Evolutionary conservation across 2,797 vertebrate genomes (phyloP).

Genomic region (Alexandromys oeconomus): DNA sequence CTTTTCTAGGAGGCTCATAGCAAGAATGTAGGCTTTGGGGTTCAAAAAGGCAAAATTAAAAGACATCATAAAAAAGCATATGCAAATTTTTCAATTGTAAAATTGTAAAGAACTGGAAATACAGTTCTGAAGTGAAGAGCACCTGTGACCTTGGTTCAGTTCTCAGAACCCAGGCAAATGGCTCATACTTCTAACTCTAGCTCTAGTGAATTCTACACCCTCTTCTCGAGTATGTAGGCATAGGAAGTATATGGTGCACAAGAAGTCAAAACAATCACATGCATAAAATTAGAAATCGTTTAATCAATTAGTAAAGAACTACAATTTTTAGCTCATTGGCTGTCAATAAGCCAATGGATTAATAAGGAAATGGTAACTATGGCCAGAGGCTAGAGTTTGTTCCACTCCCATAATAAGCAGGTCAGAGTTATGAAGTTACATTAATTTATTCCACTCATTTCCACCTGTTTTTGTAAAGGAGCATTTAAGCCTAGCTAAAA

Average conservation of each 20-base stretch:
- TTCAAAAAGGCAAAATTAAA: background rate
- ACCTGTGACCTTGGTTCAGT: background rate
- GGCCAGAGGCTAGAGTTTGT: background rate
- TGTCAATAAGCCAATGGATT: background rate
- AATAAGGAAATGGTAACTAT: background rate
- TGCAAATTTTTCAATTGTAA: constrained; percentile 18
- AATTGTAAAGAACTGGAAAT: background rate
- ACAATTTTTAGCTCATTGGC: background rate
- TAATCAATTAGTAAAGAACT: background rate
- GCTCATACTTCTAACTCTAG: background rate
- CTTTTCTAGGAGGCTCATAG: background rate
- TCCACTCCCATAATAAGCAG: background rate
- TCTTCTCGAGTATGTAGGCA: background rate
- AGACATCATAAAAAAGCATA: background rate
- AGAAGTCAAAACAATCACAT: background rate
- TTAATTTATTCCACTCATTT: background rate
- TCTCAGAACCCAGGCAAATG: background rate
- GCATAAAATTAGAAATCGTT: background rate
- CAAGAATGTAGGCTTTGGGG: background rate
- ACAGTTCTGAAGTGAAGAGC: background rate
- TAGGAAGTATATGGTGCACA: background rate
- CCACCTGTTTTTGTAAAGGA: background rate
- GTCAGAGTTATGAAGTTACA: background rate
- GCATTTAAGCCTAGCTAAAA: background rate
- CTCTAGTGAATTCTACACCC: background rate